A percentile compares a stretch with the other conserved stretches of the same genome.
Conservation (phyloP, 2,113 vertebrate species). For the Urocitellus parryii region DNA sequence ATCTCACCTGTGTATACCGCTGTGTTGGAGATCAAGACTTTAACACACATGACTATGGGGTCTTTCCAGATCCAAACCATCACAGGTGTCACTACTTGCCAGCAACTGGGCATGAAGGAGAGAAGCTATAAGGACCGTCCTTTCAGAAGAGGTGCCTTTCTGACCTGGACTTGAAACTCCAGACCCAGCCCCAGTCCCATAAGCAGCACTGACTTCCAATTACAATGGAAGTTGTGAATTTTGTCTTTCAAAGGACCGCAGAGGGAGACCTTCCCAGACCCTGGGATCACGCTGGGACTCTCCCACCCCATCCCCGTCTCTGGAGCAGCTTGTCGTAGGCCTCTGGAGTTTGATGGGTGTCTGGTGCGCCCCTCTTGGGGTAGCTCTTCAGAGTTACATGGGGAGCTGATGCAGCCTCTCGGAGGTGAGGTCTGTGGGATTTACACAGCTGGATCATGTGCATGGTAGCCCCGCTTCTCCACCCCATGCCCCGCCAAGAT, state of each 20-base stretch:
- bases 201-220: not conserved
- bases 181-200: not conserved
- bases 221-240: not conserved
- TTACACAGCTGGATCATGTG: not conserved
- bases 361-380: rapidly evolving
- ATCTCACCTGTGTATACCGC: not conserved
- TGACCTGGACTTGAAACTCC: not conserved
- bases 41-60: not conserved
- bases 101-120: too few species aligned
- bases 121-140: not conserved
- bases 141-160: not conserved
- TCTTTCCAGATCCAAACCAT: not conserved
- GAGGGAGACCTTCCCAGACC: not conserved
- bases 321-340: rapidly evolving
- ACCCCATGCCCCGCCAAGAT: not conserved
- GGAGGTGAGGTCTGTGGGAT: too few species aligned
- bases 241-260: not conserved
- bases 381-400: rapidly evolving
- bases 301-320: rapidly evolving
- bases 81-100: not conserved
- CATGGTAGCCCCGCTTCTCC: not conserved
- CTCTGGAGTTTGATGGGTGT: not conserved
- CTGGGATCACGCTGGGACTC: rapidly evolving
- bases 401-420: not conserved
- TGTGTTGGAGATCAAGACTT: not conserved